phyloP scores from a whole-genome alignment of 1,140 invertebrate species.

The Paraescarpia echinospica region DNA sequence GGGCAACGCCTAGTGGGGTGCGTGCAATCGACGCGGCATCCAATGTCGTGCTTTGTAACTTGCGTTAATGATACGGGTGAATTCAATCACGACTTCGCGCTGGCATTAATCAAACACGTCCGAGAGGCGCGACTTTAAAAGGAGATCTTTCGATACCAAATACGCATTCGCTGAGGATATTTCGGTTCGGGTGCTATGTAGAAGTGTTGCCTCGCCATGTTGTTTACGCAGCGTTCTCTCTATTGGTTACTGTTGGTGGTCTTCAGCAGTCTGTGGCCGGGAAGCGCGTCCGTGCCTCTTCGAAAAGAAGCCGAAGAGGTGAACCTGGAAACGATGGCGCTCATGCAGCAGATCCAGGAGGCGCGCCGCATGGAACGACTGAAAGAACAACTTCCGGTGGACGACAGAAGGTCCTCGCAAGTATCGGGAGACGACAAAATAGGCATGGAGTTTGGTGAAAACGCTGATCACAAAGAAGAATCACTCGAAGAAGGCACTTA shows the following conservation, averaged over 20 bases:
- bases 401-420: not conserved
- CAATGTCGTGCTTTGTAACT: not conserved
- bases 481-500: not conserved
- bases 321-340: not conserved
- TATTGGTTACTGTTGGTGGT: not conserved
- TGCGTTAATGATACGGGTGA: not conserved
- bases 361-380: not conserved
- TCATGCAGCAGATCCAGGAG: not conserved
- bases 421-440: not conserved
- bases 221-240: not conserved
- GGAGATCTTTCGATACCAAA: not conserved
- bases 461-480: not conserved
- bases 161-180: not conserved
- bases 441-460: not conserved
- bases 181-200: not conserved
- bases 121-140: not conserved
- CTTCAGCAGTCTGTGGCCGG: not conserved
- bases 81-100: not conserved
- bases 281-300: not conserved
- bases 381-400: not conserved
- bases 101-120: not conserved
- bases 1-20: not conserved
- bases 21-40: not conserved
- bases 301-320: not conserved
- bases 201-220: not conserved